Evolutionary conservation across 2,888 invertebrate genomes (phyloP).

Genomic region (Hyalella azteca): DNA sequence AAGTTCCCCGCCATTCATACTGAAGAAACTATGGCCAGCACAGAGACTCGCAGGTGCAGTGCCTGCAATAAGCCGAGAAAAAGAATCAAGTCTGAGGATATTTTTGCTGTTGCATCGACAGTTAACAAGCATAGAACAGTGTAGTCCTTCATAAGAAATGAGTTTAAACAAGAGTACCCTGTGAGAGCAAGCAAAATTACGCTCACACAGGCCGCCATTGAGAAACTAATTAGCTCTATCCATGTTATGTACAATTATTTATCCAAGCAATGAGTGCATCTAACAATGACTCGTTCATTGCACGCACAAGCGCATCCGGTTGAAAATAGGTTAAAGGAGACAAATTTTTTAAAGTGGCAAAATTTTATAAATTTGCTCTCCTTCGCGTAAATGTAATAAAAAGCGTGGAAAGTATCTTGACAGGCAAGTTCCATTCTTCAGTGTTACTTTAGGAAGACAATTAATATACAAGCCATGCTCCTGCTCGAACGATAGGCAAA

Average conservation of each 20-base stretch:
- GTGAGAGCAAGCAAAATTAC: conserved; percentile 14
- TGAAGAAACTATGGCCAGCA: too few relatives aligned
- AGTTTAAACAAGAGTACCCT: background rate
- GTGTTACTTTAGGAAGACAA: too few relatives aligned
- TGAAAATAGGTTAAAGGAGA: background rate
- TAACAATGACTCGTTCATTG: background rate
- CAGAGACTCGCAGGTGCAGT: background rate
- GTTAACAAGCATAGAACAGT: background rate
- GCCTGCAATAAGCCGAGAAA: too few relatives aligned
- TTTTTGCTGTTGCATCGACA: background rate
- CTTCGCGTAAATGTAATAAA: too few relatives aligned
- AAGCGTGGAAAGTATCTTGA: too few relatives aligned
- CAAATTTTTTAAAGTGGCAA: too few relatives aligned
- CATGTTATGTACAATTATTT: background rate
- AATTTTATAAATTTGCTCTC: too few relatives aligned
- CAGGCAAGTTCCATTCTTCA: too few relatives aligned
- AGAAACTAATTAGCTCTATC: background rate
- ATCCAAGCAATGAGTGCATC: background rate
- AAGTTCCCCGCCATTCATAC: too few relatives aligned
- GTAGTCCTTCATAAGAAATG: conserved; percentile 14
- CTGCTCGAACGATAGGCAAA: too few relatives aligned
- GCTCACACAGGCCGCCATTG: conserved; percentile 16
- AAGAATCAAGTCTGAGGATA: background rate
- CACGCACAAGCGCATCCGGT: background rate
- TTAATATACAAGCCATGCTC: too few relatives aligned